Conservation (phyloP, 2,113 vertebrate genomes). For the Pica pica region DNA sequence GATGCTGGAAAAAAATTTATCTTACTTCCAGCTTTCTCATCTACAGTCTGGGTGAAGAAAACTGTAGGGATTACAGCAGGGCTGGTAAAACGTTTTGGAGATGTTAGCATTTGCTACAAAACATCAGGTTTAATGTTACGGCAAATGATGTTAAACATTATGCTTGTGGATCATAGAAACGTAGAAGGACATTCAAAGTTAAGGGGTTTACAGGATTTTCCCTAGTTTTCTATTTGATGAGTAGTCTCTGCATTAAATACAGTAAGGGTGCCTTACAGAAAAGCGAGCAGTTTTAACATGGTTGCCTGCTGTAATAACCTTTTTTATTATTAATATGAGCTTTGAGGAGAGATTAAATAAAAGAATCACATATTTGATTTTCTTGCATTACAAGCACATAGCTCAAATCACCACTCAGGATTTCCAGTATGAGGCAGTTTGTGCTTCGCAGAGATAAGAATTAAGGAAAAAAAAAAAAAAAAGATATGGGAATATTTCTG, state of each 20-base stretch:
- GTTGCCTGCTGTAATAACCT: slow-evolving; percentile 58
- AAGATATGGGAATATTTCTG: not conserved
- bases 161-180: not conserved
- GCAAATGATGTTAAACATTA: not conserved
- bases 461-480: not conserved
- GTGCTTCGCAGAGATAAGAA: slow-evolving; percentile 34
- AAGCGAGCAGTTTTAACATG: slow-evolving; percentile 52
- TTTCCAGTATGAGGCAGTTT: slow-evolving; percentile 39
- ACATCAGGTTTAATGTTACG: not conserved
- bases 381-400: slow-evolving; percentile 43
- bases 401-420: slow-evolving; percentile 47
- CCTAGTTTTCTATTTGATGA: slow-evolving; percentile 8
- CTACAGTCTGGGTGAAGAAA: not conserved
- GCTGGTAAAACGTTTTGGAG: not conserved
- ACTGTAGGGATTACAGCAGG: not conserved
- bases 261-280: slow-evolving; percentile 11
- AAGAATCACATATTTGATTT: slow-evolving; percentile 48
- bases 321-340: slow-evolving; percentile 52
- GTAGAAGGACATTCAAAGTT: slow-evolving; percentile 21
- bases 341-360: slow-evolving; percentile 51
- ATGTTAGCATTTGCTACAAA: not conserved
- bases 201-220: slow-evolving; percentile 29
- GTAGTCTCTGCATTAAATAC: not conserved
- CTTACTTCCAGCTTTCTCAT: not conserved
- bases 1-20: not conserved